Evolutionary conservation across 2,113 vertebrate genomes (phyloP).

Genomic region (Nibea coibor): DNA sequence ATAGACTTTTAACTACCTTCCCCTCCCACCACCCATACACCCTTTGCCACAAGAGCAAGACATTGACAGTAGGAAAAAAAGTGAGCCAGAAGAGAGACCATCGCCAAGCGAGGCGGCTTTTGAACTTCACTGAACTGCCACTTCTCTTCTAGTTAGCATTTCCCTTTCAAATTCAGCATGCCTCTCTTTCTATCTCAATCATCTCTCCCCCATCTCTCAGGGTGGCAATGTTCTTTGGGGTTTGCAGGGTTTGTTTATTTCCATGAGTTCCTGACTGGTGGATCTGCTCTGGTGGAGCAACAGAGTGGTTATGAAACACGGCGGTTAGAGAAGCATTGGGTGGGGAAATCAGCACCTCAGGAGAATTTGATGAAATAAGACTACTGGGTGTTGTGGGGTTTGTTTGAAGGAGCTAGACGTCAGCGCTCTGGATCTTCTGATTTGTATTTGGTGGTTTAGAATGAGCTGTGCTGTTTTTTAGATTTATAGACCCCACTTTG

Average conservation of each 20-base stretch:
- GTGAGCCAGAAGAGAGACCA: constrained; percentile 8
- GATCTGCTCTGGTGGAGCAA: constrained; percentile 53
- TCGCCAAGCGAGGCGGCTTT: constrained; percentile 11
- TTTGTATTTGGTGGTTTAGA: constrained; percentile 33
- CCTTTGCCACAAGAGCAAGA: neutral
- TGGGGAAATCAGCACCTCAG: constrained; percentile 58
- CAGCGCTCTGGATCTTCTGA: constrained; percentile 32
- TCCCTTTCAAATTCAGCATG: constrained; percentile 29
- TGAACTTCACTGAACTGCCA: constrained; percentile 58
- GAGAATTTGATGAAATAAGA: constrained; percentile 55
- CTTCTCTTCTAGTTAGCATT: constrained; percentile 2
- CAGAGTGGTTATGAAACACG: constrained; percentile 57
- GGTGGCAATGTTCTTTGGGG: constrained; percentile 63
- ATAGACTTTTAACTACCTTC: constrained; percentile 71
- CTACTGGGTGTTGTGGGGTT: constrained; percentile 46
- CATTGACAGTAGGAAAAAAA: constrained; percentile 34
- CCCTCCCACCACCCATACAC: constrained; percentile 21
- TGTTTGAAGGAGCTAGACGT: constrained; percentile 32
- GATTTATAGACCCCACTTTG: constrained; percentile 21
- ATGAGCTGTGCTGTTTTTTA: constrained; percentile 1
- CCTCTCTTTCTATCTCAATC: constrained; percentile 26
- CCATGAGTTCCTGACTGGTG: constrained; percentile 57
- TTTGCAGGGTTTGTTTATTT: constrained; percentile 71
- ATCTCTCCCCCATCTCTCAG: constrained; percentile 41
- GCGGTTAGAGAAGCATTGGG: constrained; percentile 49